Percentiles rank a stretch among this genome's conserved stretches.
Evolutionary conservation across 1,140 invertebrate species (phyloP).

Genomic region (Leptonema lineaticorne): DNA sequence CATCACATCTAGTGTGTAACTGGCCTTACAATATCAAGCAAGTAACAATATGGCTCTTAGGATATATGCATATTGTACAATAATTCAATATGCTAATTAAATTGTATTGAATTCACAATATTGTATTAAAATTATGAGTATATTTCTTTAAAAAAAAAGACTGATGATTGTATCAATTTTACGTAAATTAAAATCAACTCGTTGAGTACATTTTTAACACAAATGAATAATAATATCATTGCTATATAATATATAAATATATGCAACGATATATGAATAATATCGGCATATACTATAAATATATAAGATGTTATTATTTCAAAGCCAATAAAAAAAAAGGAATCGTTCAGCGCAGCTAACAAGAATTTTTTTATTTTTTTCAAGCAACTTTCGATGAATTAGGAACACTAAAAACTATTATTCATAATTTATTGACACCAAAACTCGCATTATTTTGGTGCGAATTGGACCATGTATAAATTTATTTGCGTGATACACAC

Average conservation of each 20-base stretch:
- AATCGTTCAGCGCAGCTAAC: neutral
- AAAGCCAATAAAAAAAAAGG: slow-evolving; percentile 9
- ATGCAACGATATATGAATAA: neutral
- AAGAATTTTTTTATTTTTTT: too few relatives aligned
- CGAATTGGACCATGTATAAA: slow-evolving; percentile 23
- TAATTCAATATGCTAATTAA: slow-evolving; percentile 14
- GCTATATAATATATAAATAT: neutral
- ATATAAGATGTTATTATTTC: too few relatives aligned
- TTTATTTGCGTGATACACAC: slow-evolving; percentile 24
- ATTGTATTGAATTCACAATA: neutral
- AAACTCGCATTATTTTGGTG: slow-evolving; percentile 3
- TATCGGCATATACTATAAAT: too few relatives aligned
- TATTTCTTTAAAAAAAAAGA: too few relatives aligned
- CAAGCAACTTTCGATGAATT: slow-evolving; percentile 18
- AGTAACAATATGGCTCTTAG: neutral
- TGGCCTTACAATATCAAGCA: slow-evolving; percentile 17
- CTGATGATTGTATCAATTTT: neutral
- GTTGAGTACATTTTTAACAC: neutral
- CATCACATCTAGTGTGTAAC: too few relatives aligned
- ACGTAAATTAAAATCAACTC: neutral
- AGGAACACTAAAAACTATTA: slow-evolving; percentile 22
- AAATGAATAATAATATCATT: slow-evolving; percentile 9
- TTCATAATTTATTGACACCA: slow-evolving; percentile 12
- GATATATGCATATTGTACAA: slow-evolving; percentile 6
- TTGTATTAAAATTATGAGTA: slow-evolving; percentile 14